These are phyloP conservation scores for Panzeria rudis DNA, from an alignment of 2,888 invertebrate species.

Conservation along the genomic window DNA sequence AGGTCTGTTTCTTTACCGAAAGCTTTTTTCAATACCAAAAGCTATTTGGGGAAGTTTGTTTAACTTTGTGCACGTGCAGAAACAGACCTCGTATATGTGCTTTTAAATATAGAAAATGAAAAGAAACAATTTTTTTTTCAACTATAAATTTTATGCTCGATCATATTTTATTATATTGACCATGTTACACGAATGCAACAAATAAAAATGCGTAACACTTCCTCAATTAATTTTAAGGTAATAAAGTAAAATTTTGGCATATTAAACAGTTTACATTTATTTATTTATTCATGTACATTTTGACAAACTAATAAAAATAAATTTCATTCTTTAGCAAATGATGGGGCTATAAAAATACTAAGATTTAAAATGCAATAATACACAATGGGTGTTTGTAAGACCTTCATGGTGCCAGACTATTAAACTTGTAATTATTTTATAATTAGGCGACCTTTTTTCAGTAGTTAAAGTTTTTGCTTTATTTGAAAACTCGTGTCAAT, in stretches of 20 bases:
- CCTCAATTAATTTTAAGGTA: conserved; percentile 36
- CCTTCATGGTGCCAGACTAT: conserved; percentile 53
- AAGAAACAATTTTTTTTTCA: conserved; percentile 1
- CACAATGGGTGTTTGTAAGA: neutral
- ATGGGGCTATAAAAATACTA: neutral
- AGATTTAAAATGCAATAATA: neutral
- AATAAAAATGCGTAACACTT: conserved; percentile 54
- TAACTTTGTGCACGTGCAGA: too few relatives aligned
- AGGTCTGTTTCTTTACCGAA: too few relatives aligned
- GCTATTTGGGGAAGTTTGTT: too few relatives aligned
- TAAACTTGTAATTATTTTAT: neutral
- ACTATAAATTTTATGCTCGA: neutral
- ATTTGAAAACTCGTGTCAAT: neutral
- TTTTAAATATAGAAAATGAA: neutral
- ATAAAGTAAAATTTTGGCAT: neutral
- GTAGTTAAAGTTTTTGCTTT: neutral
- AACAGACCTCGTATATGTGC: too few relatives aligned
- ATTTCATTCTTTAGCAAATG: neutral
- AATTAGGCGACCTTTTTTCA: neutral
- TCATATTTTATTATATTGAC: conserved; percentile 3
- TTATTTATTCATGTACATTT: neutral
- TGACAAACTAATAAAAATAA: neutral
- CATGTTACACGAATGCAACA: conserved; percentile 21
- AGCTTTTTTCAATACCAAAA: too few relatives aligned
- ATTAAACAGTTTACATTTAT: neutral